Conservation (phyloP, 2,113 vertebrate genomes). For the Peromyscus leucopus region DNA sequence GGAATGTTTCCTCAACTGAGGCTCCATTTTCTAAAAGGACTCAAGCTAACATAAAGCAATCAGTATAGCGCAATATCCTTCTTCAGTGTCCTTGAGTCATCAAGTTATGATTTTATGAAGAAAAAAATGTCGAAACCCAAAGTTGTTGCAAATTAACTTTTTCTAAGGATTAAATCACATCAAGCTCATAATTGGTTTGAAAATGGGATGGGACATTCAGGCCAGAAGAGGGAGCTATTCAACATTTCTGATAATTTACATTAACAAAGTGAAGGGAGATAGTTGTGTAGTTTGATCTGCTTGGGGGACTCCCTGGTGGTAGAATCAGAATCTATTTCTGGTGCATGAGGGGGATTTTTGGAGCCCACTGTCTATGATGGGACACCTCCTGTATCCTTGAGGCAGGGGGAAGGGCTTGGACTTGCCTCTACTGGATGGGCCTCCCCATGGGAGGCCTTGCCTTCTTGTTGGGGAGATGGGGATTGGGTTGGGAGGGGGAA, state of each 20-base stretch:
- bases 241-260: background rate
- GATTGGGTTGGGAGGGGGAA: too few relatives aligned
- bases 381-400: too few relatives aligned
- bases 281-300: too few relatives aligned
- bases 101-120: conserved; percentile 19
- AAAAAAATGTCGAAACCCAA: background rate
- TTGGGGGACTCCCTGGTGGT: too few relatives aligned
- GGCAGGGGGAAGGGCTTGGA: too few relatives aligned
- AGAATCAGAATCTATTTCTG: too few relatives aligned
- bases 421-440: too few relatives aligned
- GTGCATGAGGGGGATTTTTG: too few relatives aligned
- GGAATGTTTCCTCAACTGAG: background rate
- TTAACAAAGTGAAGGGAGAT: background rate
- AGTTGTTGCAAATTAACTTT: background rate
- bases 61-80: background rate
- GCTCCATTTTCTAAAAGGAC: background rate
- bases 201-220: background rate
- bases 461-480: too few relatives aligned
- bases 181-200: background rate
- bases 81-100: background rate
- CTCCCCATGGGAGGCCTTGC: too few relatives aligned
- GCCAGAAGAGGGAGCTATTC: background rate
- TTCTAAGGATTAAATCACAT: background rate
- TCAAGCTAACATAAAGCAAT: background rate
- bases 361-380: too few relatives aligned